Evolutionary conservation across 2,888 invertebrate species (phyloP), one percentile per base, ranked within the genome.

Genomic region (Ptychoptera contaminata): DNA sequence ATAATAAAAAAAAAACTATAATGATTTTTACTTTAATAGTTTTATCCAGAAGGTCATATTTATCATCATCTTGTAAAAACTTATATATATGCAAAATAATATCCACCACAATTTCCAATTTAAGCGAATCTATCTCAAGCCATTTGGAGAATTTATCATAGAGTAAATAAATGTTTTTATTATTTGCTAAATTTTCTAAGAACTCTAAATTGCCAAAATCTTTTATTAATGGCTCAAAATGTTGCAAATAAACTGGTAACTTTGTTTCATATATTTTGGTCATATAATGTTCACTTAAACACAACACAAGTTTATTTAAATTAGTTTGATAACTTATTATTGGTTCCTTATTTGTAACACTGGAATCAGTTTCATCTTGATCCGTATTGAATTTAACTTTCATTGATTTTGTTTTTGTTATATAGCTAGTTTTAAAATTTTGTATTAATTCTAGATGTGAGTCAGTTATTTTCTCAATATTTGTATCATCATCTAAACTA

Each of bases 71-170:
- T 16, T 61, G 58, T 51, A 80, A 57, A 50, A 75, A 71, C 31
- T 66, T 65, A 47, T 79, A 56, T 41, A 79, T 55, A 46, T 73
- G 65, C 58, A 84, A 82, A 40, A 77, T 63, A 10, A 83, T 62
- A 53, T 79, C 74, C 2, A 80, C 64, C 2, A 78, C 62, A 31
- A 69, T 57, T 49, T 70, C 70, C 35, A 71, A 69, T 15, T 71
- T 63, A 51, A 72, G 69, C 1, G 65, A 58, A 41, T 70, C 69
- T 4, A 54, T 31, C 0, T 65, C 52, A 42, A 79, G 59, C 75
- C 78, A 77, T 3, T 43, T 48, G 10, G 61, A 40, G 12, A 60
- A 48, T 29, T 49, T 52, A 29, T 56, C 52, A 11, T 63, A 49
- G 0, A 61, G 55, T 1, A 54, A 55, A 4, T 54, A 52, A 5